phyloP scores from a whole-genome alignment of 2,113 vertebrate species.

The Rhabdornis inornatus region DNA sequence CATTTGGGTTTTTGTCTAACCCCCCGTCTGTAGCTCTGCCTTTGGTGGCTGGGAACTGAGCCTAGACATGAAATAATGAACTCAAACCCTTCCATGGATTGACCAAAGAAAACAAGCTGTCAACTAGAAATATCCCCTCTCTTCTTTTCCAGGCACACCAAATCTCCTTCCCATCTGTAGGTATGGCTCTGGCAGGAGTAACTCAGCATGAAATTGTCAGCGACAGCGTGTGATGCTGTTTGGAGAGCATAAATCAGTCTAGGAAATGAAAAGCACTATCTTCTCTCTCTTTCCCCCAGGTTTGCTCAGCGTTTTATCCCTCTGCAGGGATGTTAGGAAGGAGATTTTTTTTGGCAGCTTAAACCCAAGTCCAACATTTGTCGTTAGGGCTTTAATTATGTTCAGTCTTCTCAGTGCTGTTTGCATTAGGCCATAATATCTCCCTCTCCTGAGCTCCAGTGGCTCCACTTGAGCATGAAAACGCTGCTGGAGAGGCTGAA shows the following conservation, averaged over 20 bases:
- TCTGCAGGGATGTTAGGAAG: background rate
- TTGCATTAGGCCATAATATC: background rate
- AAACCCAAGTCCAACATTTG: background rate
- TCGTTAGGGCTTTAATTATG: background rate
- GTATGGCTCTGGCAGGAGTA: background rate
- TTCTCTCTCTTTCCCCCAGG: background rate
- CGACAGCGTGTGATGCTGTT: background rate
- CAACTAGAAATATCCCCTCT: background rate
- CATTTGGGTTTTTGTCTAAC: background rate
- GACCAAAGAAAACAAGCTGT: constrained; percentile 59
- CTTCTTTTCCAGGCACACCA: background rate
- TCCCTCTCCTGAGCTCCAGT: background rate
- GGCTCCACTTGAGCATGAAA: background rate
- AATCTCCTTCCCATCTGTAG: constrained; percentile 29
- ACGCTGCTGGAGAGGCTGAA: background rate
- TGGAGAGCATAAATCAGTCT: constrained; percentile 50
- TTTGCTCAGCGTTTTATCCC: constrained; percentile 46
- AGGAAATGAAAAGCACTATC: background rate
- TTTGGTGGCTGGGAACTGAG: constrained; percentile 8
- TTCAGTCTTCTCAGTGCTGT: background rate
- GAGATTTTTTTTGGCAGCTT: background rate
- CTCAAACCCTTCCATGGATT: background rate
- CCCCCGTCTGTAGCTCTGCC: background rate
- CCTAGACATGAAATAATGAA: constrained; percentile 53
- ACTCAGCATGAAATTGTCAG: constrained; percentile 33